Conservation (phyloP, 2,797 vertebrate species). For the Hephaestus fuliginosus region DNA sequence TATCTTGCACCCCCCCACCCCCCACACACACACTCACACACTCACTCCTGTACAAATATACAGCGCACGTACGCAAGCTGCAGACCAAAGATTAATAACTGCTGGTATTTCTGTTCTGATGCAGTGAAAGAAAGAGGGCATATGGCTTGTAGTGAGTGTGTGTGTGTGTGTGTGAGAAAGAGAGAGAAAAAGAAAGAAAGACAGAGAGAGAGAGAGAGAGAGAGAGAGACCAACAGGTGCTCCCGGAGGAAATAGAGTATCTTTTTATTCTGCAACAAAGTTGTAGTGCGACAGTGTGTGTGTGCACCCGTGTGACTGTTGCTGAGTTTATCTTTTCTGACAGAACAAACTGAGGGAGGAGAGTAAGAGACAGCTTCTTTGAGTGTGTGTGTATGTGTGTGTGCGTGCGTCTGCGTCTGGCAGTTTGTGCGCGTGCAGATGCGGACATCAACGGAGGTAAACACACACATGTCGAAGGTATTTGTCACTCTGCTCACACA, state of each 20-base stretch:
- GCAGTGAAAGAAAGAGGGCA: constrained; percentile 26
- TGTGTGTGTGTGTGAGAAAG: not conserved
- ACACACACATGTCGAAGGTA: constrained; percentile 78
- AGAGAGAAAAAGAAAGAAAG: not conserved
- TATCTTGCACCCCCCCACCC: not conserved
- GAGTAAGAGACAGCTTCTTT: constrained; percentile 19
- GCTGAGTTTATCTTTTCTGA: constrained; percentile 31
- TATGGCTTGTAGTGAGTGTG: constrained; percentile 7
- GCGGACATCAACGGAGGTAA: constrained; percentile 40
- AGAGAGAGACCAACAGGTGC: constrained; percentile 69
- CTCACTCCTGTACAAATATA: constrained; percentile 20
- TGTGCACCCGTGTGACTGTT: not conserved
- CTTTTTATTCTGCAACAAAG: constrained; percentile 53
- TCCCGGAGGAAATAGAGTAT: constrained; percentile 23
- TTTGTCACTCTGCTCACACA: constrained; percentile 87
- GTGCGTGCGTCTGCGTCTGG: not conserved
- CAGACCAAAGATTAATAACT: constrained; percentile 43
- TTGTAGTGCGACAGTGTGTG: constrained; percentile 25
- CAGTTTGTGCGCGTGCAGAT: constrained; percentile 20
- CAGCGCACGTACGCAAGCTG: constrained; percentile 4
- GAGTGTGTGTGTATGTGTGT: not conserved
- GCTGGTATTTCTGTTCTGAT: constrained; percentile 39
- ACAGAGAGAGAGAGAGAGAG: constrained; percentile 1
- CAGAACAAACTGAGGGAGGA: constrained; percentile 11
- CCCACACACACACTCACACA: constrained; percentile 9